phyloP scores from a whole-genome alignment of 2,113 vertebrate species.

The Neofelis nebulosa region DNA sequence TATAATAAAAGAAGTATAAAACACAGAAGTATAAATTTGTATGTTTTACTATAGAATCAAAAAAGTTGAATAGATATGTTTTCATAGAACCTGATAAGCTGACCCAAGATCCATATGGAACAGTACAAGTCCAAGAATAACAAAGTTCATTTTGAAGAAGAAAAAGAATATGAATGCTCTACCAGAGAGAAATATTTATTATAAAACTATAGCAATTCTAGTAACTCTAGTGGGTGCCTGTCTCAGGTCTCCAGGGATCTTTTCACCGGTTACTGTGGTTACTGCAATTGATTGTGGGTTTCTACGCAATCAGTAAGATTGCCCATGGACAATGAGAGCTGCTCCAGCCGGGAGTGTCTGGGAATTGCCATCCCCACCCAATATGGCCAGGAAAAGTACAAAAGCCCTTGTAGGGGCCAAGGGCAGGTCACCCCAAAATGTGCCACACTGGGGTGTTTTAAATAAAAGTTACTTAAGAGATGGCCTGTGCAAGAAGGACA shows the following conservation, averaged over 20 bases:
- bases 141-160: neutral
- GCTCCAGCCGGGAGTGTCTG: neutral
- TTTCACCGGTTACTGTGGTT: neutral
- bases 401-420: neutral
- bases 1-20: neutral
- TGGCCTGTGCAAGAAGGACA: neutral
- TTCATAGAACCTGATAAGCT: neutral
- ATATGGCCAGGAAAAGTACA: neutral
- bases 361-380: neutral
- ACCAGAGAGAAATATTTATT: neutral
- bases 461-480: neutral
- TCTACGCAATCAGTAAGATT: neutral
- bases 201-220: neutral
- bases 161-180: neutral
- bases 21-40: neutral
- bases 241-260: neutral
- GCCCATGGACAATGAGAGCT: neutral
- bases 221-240: neutral
- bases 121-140: neutral
- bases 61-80: neutral
- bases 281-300: neutral
- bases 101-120: neutral
- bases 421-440: neutral
- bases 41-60: neutral
- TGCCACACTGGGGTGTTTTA: neutral